Percentiles rank a stretch among this genome's conserved stretches.
These are phyloP conservation scores for Nasonia longicornis DNA, from an alignment of 1,140 invertebrate genomes.

Conservation along the genomic window DNA sequence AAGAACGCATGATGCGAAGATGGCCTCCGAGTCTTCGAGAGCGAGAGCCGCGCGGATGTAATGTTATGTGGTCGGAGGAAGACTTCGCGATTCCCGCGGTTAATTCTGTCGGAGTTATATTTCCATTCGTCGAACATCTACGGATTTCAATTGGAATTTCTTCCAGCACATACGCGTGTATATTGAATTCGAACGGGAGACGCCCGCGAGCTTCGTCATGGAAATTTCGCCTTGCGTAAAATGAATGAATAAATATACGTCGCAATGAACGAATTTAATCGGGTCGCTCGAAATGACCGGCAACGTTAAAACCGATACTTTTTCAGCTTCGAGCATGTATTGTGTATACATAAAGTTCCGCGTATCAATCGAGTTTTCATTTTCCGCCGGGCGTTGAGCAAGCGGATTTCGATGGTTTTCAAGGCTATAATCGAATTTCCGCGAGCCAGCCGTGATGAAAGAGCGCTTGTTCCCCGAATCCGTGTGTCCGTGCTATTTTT, in stretches of 20 bases:
- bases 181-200: too few relatives aligned
- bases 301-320: neutral
- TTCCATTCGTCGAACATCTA: too few relatives aligned
- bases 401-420: conserved; percentile 8
- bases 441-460: neutral
- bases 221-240: too few relatives aligned
- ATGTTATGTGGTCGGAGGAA: neutral
- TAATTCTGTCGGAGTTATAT: too few relatives aligned
- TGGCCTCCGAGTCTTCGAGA: neutral
- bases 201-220: too few relatives aligned
- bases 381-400: neutral
- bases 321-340: neutral
- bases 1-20: neutral
- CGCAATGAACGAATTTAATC: neutral
- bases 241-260: too few relatives aligned
- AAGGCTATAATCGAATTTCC: neutral
- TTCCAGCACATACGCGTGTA: too few relatives aligned
- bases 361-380: conserved; percentile 6
- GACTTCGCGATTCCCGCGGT: too few relatives aligned
- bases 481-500: neutral
- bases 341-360: neutral
- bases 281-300: neutral
- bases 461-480: neutral
- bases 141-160: too few relatives aligned
- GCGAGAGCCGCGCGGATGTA: neutral